Evolutionary conservation across 2,113 vertebrate genomes (phyloP), one percentile per base, ranked within the genome.

Genomic region (Glaucomys volans): DNA sequence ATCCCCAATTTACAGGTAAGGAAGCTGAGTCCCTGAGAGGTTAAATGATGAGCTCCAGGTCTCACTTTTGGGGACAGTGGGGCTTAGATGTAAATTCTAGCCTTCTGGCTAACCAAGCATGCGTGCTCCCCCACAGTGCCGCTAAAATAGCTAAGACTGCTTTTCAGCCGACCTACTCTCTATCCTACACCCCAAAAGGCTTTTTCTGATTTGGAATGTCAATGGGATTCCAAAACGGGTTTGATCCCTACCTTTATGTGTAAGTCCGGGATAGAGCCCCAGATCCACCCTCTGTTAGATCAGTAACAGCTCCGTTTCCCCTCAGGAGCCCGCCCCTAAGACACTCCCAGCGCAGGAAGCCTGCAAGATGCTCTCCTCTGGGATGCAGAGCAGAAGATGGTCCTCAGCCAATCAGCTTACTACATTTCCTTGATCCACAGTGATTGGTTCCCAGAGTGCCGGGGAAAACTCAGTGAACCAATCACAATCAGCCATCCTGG

Each of bases 331-430:
- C 5, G 44, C 26, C 2, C 11, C 10, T 13, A 28, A 5, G 0
- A 5, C 0, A 2, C 2, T 9, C 2, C 18, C 28, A 1, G 14
- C 1, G 7, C 32, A 47, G 0, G 24, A 59, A 54, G n/a, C 17
- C 20, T 35, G 30, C 8, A 79, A 40, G 47, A 44, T 0, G 12
- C 32, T 7, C n/a, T 85, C 16, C 47, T 80, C 67, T 24, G 14
- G 20, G 24, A 2, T 28, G 10, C 30, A 42, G 28, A 0, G 0
- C 8, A 50, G 0, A 72, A 57, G 4, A 1, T 28, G 44, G 47
- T 35, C 74, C 30, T 91, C 44, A 12, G 57, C 59, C 88, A 84
- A 42, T 59, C 54, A 50, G 11, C 13, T 9, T 16, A n/a, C 4
- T 2, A 2, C 79, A 47, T 52, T 67, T 72, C n/a, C 24, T 72